These are phyloP conservation scores for Neodiprion lecontei DNA, from an alignment of 1,140 invertebrate genomes.

Conservation along the genomic window DNA sequence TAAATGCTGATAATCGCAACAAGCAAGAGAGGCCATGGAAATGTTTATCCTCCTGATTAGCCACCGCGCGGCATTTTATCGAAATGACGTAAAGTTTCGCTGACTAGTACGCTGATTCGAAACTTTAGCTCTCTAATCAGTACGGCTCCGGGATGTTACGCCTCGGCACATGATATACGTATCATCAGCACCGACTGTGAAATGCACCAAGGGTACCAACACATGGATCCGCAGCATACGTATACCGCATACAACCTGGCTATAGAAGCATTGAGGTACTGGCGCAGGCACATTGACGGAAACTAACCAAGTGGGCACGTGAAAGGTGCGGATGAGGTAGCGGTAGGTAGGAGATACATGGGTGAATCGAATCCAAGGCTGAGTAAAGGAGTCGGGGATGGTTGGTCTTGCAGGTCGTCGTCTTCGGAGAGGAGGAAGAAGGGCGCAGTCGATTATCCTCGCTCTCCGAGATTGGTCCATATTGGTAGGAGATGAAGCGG, in stretches of 20 bases:
- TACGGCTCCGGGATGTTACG: neutral
- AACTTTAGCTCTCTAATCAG: slow-evolving; percentile 2
- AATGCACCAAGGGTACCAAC: neutral
- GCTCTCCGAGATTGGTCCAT: slow-evolving; percentile 32
- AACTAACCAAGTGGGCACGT: too few relatives aligned
- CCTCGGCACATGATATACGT: neutral
- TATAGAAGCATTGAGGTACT: neutral
- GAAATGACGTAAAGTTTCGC: too few relatives aligned
- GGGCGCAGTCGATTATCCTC: slow-evolving; percentile 15
- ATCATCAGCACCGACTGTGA: neutral
- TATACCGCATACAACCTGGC: neutral
- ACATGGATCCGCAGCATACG: neutral
- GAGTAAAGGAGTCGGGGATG: too few relatives aligned
- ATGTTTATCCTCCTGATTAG: too few relatives aligned
- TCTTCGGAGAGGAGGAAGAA: slow-evolving; percentile 2
- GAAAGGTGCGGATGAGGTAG: neutral
- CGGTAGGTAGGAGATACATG: neutral
- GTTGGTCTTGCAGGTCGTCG: neutral
- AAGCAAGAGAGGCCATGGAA: too few relatives aligned
- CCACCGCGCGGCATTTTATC: too few relatives aligned
- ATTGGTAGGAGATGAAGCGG: slow-evolving; percentile 25
- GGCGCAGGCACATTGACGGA: neutral
- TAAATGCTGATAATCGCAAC: too few relatives aligned
- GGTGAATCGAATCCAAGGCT: neutral
- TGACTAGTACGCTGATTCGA: neutral